phyloP scores from a whole-genome alignment of 2,797 vertebrate species.

The Pseudotriccus pelzelni region DNA sequence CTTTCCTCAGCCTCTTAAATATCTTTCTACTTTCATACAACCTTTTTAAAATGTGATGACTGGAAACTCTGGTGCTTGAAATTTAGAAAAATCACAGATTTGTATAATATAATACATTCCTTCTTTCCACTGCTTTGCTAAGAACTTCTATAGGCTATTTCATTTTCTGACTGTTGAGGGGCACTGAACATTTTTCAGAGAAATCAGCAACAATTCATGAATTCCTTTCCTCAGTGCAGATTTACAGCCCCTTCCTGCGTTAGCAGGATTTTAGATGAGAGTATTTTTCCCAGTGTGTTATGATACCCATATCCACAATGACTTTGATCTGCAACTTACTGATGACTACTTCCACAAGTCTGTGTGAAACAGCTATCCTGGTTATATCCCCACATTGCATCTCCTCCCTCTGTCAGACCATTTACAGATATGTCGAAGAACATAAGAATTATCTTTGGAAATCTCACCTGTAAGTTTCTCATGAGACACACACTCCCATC shows the following conservation, averaged over 20 bases:
- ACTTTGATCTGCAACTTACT: background rate
- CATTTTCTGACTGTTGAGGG: background rate
- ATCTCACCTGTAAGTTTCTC: background rate
- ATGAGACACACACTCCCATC: rapidly evolving
- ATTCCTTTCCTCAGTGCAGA: background rate
- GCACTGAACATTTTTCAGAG: background rate
- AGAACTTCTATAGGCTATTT: background rate
- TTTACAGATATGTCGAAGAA: background rate
- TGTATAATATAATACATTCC: background rate
- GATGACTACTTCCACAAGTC: background rate
- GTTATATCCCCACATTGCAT: background rate
- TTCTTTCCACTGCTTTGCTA: background rate
- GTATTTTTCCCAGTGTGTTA: background rate
- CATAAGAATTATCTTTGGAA: background rate
- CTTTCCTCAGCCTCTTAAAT: background rate
- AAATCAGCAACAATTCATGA: background rate
- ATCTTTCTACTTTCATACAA: background rate
- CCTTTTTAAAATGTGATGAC: background rate
- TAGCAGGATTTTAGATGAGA: background rate
- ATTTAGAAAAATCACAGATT: background rate
- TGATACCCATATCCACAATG: background rate
- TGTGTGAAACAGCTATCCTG: background rate
- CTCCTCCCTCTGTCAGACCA: background rate
- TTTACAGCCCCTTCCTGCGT: background rate
- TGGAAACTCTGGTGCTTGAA: background rate